phyloP scores from a whole-genome alignment of 2,888 invertebrate species.

The Meandrusa payeni region DNA sequence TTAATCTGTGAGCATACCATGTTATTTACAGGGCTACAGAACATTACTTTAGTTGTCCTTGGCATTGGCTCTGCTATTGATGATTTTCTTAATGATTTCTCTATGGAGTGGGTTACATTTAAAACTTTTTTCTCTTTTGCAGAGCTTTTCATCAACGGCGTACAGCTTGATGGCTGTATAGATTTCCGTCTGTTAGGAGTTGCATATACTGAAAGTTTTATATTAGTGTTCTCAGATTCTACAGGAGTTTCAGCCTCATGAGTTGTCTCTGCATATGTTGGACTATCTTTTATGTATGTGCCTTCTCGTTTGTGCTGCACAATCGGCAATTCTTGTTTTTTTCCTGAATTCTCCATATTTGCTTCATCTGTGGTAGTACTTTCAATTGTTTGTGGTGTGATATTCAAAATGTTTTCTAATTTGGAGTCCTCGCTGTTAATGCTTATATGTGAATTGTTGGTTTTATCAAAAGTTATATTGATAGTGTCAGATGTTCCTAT shows the following conservation, averaged over 20 bases:
- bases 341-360: conserved; percentile 25
- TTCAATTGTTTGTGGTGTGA: conserved; percentile 58
- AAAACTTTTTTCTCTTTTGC: conserved; percentile 45
- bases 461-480: conserved; percentile 46
- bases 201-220: conserved; percentile 27
- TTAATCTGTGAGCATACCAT: conserved; percentile 44
- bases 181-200: conserved; percentile 50
- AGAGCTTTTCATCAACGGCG: conserved; percentile 52
- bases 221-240: conserved; percentile 7
- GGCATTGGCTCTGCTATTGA: conserved; percentile 38
- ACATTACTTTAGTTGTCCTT: conserved; percentile 61
- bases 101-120: conserved; percentile 63
- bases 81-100: conserved; percentile 44
- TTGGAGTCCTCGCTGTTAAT: conserved; percentile 63
- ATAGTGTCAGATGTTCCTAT: conserved; percentile 39
- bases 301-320: conserved; percentile 64
- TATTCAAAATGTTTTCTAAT: conserved; percentile 53
- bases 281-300: conserved; percentile 63
- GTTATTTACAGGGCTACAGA: conserved; percentile 64
- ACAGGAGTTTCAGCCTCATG: neutral
- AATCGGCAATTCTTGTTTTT: conserved; percentile 9
- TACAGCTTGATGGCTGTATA: conserved; percentile 56
- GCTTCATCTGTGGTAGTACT: conserved; percentile 64
- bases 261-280: conserved; percentile 30
- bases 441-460: conserved; percentile 49